Conservation (phyloP, 2,888 invertebrate genomes). For the Seladonia tumulorum region DNA sequence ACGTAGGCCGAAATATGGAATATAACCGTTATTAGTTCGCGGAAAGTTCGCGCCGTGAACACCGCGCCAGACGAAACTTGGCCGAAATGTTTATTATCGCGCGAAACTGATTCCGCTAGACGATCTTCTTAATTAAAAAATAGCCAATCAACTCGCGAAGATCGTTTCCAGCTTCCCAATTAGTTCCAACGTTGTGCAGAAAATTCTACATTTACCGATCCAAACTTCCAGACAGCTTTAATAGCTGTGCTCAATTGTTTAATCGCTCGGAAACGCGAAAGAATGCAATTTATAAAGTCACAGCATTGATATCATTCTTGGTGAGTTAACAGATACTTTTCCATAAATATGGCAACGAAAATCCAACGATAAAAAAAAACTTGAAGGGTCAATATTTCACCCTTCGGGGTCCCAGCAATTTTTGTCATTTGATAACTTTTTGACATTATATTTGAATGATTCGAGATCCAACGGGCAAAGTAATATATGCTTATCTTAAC, state of each 20-base stretch:
- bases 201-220: neutral
- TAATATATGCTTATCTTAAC: no score
- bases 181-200: neutral
- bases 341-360: no score
- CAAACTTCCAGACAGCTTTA: neutral
- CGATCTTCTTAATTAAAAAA: neutral
- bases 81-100: slow-evolving; percentile 9
- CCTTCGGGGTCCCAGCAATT: no score
- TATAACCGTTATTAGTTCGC: slow-evolving; percentile 44
- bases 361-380: no score
- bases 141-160: neutral
- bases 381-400: no score
- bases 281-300: no score
- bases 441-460: no score
- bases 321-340: no score
- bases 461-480: no score
- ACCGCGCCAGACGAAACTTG: neutral
- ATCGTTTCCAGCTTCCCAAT: neutral
- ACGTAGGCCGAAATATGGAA: slow-evolving; percentile 60
- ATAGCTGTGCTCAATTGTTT: neutral
- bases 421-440: no score
- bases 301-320: no score
- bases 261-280: neutral
- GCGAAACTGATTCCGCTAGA: neutral
- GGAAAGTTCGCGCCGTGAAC: slow-evolving; percentile 18